Conservation (phyloP, 2,797 vertebrate species). For the Melanotaenia trifasciata region DNA sequence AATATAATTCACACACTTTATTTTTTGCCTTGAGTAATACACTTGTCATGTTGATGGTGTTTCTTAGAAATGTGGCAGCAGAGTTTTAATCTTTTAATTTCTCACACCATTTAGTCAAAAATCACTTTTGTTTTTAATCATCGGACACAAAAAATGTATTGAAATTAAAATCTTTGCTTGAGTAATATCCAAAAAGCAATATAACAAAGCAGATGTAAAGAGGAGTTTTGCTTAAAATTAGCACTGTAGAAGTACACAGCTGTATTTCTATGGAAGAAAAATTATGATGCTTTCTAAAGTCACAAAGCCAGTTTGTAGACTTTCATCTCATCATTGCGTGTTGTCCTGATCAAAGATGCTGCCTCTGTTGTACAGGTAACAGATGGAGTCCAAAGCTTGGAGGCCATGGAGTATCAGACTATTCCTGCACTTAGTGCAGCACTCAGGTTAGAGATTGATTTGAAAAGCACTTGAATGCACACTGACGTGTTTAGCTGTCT, state of each 20-base stretch:
- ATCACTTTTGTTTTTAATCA: neutral
- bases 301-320: neutral
- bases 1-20: conserved; percentile 59
- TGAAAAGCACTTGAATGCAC: neutral
- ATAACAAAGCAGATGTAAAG: neutral
- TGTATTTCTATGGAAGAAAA: too few species aligned
- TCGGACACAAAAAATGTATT: neutral
- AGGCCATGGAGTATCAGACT: conserved; percentile 93
- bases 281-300: neutral
- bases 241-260: neutral
- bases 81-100: conserved; percentile 16
- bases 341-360: conserved; percentile 6
- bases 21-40: conserved; percentile 63
- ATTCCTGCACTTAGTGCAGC: conserved; percentile 84
- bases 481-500: neutral
- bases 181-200: neutral
- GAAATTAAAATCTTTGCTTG: neutral
- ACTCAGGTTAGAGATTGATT: conserved; percentile 75
- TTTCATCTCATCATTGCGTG: neutral
- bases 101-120: conserved; percentile 19
- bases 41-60: conserved; percentile 54
- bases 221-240: neutral
- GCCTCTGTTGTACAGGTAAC: conserved; percentile 82
- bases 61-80: conserved; percentile 63
- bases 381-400: conserved; percentile 91